These are phyloP conservation scores for Brachionichthys hirsutus DNA, from an alignment of 2,113 vertebrate genomes.

Conservation along the genomic window DNA sequence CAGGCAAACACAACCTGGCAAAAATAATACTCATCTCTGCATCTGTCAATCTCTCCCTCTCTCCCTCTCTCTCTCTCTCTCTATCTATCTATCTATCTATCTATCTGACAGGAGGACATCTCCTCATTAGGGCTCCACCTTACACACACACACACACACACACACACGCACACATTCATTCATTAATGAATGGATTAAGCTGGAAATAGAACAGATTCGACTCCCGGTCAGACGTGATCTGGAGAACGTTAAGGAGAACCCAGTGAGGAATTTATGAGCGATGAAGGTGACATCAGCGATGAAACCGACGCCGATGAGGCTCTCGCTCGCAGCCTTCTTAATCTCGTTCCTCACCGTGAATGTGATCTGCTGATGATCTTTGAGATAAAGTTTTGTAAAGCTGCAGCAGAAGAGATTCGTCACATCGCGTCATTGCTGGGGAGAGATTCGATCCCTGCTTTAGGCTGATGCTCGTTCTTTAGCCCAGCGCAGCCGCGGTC, in stretches of 20 bases:
- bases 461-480: no score
- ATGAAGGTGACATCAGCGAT: constrained; percentile 19
- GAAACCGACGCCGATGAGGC: constrained; percentile 37
- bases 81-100: constrained; percentile 16
- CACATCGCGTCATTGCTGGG: no score
- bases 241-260: constrained; percentile 39
- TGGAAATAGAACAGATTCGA: constrained; percentile 37
- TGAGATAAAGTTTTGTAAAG: constrained; percentile 17
- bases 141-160: background rate
- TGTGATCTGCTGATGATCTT: constrained; percentile 7
- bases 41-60: constrained; percentile 7
- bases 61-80: constrained; percentile 30
- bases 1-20: constrained; percentile 32
- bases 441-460: no score
- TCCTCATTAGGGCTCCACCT: constrained; percentile 57
- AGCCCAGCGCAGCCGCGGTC: no score
- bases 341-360: constrained; percentile 11
- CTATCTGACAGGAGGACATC: constrained; percentile 60
- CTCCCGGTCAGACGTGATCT: constrained; percentile 48
- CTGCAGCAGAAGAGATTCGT: no score
- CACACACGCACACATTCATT: constrained; percentile 19
- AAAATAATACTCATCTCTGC: constrained; percentile 43
- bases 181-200: constrained; percentile 28
- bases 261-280: constrained; percentile 31
- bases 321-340: constrained; percentile 28